phyloP scores from a whole-genome alignment of 2,113 vertebrate genomes.

The Numenius arquata region DNA sequence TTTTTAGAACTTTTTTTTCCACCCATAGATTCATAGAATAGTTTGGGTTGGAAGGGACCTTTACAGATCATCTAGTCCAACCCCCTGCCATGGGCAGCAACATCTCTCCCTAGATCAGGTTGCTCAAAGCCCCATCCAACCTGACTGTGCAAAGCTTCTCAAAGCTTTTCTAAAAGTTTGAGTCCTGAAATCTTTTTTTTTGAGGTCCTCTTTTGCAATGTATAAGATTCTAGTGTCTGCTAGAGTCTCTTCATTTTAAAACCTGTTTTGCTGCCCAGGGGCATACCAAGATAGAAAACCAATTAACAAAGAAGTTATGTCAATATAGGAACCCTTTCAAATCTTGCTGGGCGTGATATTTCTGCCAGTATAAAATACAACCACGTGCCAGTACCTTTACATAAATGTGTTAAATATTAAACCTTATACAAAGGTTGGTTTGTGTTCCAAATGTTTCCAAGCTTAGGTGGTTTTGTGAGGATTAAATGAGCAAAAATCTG shows the following conservation, averaged over 20 bases:
- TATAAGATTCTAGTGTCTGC: background rate
- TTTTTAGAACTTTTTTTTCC: background rate
- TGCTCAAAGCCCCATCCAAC: background rate
- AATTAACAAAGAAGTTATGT: background rate
- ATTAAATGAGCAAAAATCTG: constrained; percentile 22
- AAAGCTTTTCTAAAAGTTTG: background rate
- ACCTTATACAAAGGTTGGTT: constrained; percentile 1
- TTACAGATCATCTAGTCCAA: background rate
- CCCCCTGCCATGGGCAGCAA: background rate
- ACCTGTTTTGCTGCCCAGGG: background rate
- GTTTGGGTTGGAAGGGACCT: background rate
- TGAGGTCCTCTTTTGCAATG: background rate
- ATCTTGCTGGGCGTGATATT: background rate
- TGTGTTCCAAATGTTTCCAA: background rate
- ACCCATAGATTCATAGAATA: background rate
- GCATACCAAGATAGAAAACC: background rate
- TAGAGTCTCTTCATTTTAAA: background rate
- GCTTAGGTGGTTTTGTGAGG: constrained; percentile 13
- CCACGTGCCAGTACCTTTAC: background rate
- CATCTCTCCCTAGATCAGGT: background rate
- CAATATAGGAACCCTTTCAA: background rate
- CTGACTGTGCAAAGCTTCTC: background rate
- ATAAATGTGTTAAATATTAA: constrained; percentile 51
- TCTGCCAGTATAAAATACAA: background rate
- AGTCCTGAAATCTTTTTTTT: background rate